A percentile compares a stretch with the other conserved stretches of the same genome.
These are phyloP conservation scores for Sinonovacula constricta DNA, from an alignment of 1,140 invertebrate species.

Conservation along the genomic window DNA sequence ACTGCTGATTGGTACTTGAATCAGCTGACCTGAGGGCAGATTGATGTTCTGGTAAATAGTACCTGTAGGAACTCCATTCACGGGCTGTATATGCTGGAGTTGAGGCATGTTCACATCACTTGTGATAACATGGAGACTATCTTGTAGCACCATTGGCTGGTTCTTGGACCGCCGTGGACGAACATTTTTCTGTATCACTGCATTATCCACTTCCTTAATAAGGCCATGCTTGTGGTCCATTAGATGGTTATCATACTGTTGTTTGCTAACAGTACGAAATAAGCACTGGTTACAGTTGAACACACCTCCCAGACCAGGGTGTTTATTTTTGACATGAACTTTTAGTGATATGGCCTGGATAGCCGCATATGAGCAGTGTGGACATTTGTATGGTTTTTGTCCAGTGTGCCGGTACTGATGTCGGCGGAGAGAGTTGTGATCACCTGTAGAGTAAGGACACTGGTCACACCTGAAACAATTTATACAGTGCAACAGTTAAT, in stretches of 20 bases:
- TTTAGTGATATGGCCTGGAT: slow-evolving; percentile 85
- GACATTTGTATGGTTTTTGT: slow-evolving; percentile 98
- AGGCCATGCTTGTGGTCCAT: slow-evolving; percentile 81
- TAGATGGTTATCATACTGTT: slow-evolving; percentile 81
- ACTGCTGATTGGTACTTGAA: not conserved
- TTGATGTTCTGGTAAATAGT: not conserved
- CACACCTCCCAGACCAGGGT: slow-evolving; percentile 82
- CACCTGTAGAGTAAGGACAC: slow-evolving; percentile 81
- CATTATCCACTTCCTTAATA: slow-evolving; percentile 58
- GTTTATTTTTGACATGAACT: slow-evolving; percentile 83
- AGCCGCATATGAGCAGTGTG: slow-evolving; percentile 96
- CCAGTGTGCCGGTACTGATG: slow-evolving; percentile 98
- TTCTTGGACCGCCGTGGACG: not conserved
- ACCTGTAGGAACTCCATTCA: not conserved
- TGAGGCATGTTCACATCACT: too few relatives aligned
- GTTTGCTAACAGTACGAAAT: slow-evolving; percentile 83
- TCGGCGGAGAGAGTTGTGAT: slow-evolving; percentile 89
- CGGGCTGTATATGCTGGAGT: too few relatives aligned
- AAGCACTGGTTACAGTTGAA: slow-evolving; percentile 82
- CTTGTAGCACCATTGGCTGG: not conserved
- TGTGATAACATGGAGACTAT: not conserved
- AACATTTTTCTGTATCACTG: not conserved
- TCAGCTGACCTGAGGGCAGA: not conserved
- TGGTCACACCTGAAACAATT: slow-evolving; percentile 73
- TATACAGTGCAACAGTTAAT: too few relatives aligned